Conservation (phyloP, 2,888 invertebrate species). For the Gryllus longicercus region DNA sequence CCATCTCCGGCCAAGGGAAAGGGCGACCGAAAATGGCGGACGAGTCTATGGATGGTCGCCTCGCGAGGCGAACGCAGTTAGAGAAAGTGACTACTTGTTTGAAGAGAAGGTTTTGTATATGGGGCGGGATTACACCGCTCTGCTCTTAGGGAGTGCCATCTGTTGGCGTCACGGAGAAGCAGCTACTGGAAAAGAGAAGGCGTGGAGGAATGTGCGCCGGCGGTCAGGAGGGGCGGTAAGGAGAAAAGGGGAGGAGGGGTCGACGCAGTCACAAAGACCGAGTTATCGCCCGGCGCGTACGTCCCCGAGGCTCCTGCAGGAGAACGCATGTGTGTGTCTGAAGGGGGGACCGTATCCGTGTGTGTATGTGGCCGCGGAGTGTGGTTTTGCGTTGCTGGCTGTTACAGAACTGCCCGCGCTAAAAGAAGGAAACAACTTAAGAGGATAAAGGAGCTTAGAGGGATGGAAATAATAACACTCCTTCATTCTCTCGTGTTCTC, state of each 20-base stretch:
- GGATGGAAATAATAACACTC: conserved; percentile 17
- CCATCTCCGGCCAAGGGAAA: no score
- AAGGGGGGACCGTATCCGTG: not conserved
- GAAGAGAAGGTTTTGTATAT: conserved; percentile 6
- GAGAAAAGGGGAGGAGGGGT: no score
- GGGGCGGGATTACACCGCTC: not conserved
- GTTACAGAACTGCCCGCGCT: not conserved
- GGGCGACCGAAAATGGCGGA: no score
- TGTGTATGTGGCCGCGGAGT: not conserved
- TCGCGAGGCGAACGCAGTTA: not conserved
- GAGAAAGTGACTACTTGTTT: conserved; percentile 8
- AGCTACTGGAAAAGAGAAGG: not conserved
- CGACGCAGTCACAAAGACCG: no score
- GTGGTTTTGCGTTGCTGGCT: no score
- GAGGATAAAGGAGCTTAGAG: conserved; percentile 9
- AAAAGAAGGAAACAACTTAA: conserved; percentile 17
- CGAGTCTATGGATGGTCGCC: no score
- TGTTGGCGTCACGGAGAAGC: not conserved
- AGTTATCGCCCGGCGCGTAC: no score
- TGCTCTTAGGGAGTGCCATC: not conserved
- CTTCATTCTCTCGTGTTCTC: conserved; percentile 5
- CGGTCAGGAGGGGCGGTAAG: no score
- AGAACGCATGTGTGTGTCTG: no score
- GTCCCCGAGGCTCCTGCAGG: no score
- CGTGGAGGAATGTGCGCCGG: not conserved